Evolutionary conservation across 2,113 vertebrate species (phyloP), one percentile per base, ranked within the genome.

Genomic region (Oceanodroma tethys): DNA sequence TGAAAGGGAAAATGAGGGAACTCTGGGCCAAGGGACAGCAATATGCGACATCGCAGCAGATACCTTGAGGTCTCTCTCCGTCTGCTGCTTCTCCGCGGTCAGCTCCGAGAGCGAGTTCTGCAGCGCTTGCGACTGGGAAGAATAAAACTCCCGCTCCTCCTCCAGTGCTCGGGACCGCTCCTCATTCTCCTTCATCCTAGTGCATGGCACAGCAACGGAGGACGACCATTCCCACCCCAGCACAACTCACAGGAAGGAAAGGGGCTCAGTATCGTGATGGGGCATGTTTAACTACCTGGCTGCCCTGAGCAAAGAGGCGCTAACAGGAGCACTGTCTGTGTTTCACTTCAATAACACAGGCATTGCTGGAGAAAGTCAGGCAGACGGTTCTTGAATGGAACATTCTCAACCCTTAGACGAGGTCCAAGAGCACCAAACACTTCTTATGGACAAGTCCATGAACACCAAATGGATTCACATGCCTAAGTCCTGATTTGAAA

Each of bases 61-160:
- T 97, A 99, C 99, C 99, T 99, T 99, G 79, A 99, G 99, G 95
- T 99, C 99, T 30, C 96, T 98, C 97, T 99, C 99, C 0, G 99
- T 98, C 98, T 99, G 99, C 97, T 98, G 98, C 87, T 99, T 99
- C 98, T 99, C 99, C 0, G 98, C 98, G 0, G 98, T 99, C 96
- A 99, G 99, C 97, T 99, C 99, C 7, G 96, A 98, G 53, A 99
- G 98, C 0, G 99, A 99, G 97, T 98, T 98, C 98, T 99, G 99
- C 96, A 99, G 98, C 0, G 98, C 98, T 75, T 94, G 98, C 0
- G 99, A 98, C 97, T 99, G 99, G 56, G 98, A 98, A 2, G 99
- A 99, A 94, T 99, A 99, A 96, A 98, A 99, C 92, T 99, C 99
- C 2, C 98, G 97, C 96, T 99, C 99, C 95, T 99, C 98, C 98